Conservation (phyloP, 2,797 vertebrate species). For the Perodicticus potto region DNA sequence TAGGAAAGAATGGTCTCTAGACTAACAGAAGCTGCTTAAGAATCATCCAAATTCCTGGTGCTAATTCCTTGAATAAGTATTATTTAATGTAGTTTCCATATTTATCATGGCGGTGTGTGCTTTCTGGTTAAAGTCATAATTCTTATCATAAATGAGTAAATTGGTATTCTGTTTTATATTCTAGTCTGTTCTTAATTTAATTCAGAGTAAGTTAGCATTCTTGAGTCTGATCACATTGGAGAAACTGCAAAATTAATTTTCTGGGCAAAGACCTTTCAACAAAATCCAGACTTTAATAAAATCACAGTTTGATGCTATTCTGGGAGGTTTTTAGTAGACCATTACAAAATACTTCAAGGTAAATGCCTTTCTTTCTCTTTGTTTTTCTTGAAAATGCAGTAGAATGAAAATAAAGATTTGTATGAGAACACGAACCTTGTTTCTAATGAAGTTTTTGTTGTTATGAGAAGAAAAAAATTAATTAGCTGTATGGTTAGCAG, state of each 20-base stretch:
- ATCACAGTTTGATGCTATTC: background rate
- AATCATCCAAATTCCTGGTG: background rate
- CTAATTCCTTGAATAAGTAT: background rate
- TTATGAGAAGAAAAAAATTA: constrained; percentile 19
- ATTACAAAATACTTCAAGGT: background rate
- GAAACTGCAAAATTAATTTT: constrained; percentile 23
- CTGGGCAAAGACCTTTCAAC: background rate
- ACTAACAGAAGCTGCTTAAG: background rate
- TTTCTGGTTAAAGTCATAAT: background rate
- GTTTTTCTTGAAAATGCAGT: constrained; percentile 28
- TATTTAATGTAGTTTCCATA: background rate
- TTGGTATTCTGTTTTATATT: constrained; percentile 11
- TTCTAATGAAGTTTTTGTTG: constrained; percentile 32
- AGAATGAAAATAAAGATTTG: constrained; percentile 42
- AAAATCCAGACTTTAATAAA: background rate
- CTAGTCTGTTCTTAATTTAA: background rate
- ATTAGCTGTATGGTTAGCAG: background rate
- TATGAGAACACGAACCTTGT: background rate
- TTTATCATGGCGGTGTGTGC: background rate
- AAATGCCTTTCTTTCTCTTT: background rate
- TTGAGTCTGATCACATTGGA: background rate
- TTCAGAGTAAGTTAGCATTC: background rate
- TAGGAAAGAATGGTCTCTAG: background rate
- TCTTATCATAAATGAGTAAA: constrained; percentile 26
- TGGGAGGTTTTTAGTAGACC: background rate